Evolutionary conservation across 2,797 vertebrate genomes (phyloP).

Genomic region (Eulemur albifrons): DNA sequence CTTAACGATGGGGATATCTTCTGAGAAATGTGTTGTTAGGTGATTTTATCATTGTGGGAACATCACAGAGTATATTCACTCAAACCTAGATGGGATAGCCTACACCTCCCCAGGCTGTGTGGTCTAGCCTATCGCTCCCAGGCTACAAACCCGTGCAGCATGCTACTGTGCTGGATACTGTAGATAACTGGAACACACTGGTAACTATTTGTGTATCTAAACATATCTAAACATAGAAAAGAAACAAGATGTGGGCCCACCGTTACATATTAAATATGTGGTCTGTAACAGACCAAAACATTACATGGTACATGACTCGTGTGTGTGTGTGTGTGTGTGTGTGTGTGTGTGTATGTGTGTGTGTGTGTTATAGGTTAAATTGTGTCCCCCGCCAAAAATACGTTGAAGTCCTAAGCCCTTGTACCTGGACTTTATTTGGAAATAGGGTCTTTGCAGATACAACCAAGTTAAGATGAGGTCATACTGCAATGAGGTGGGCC

Average conservation of each 20-base stretch:
- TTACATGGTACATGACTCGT: background rate
- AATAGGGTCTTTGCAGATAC: background rate
- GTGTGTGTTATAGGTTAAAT: background rate
- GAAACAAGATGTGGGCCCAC: background rate
- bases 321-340: background rate
- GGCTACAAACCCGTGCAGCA: background rate
- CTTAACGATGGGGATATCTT: background rate
- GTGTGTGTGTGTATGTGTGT: fast-evolving
- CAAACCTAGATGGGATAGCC: background rate
- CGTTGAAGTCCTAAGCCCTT: background rate
- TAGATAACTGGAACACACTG: background rate
- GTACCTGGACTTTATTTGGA: background rate
- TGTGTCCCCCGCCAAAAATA: background rate
- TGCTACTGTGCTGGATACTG: background rate
- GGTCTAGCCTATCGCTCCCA: background rate
- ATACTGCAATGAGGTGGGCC: background rate
- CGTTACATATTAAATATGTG: background rate
- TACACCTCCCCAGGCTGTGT: background rate
- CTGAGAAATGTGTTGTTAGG: background rate
- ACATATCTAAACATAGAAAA: background rate
- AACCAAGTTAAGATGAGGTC: background rate
- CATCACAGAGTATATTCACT: background rate
- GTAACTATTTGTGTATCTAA: background rate
- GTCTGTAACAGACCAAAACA: background rate
- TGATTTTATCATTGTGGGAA: background rate